These are phyloP conservation scores for Sterrhoptilus dennistouni DNA, from an alignment of 2,113 vertebrate genomes.

Conservation along the genomic window DNA sequence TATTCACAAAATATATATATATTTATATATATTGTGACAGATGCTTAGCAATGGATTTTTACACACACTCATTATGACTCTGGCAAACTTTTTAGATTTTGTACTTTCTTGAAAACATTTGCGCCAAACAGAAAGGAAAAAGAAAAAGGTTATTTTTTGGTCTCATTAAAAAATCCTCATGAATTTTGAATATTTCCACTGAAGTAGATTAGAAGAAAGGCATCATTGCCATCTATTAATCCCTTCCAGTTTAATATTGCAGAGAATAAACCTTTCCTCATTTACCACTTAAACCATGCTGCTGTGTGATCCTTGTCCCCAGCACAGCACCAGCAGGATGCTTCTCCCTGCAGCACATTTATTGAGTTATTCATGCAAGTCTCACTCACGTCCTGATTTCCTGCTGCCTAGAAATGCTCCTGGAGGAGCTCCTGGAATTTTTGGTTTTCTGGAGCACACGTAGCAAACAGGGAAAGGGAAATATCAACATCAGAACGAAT, in stretches of 20 bases:
- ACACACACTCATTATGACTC: background rate
- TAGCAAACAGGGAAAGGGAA: background rate
- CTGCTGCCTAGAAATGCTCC: background rate
- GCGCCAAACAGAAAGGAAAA: background rate
- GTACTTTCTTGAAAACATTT: background rate
- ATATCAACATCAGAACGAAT: background rate
- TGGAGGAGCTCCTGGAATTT: background rate
- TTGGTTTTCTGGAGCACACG: background rate
- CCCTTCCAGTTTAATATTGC: background rate
- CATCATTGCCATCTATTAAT: background rate
- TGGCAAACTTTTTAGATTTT: background rate
- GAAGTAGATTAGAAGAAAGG: background rate
- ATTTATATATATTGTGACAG: no score
- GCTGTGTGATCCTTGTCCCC: background rate
- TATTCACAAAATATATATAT: background rate
- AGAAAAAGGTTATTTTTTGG: background rate
- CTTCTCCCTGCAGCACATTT: background rate
- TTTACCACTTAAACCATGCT: background rate
- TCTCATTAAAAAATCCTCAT: background rate
- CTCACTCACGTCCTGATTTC: background rate
- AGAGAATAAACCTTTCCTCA: background rate
- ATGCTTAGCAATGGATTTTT: background rate
- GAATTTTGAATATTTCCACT: background rate
- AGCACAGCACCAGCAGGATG: background rate
- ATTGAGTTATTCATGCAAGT: background rate